Base-by-base conservation (phyloP, 2,113 vertebrate genomes). In the Myrmecobius fasciatus region DNA sequence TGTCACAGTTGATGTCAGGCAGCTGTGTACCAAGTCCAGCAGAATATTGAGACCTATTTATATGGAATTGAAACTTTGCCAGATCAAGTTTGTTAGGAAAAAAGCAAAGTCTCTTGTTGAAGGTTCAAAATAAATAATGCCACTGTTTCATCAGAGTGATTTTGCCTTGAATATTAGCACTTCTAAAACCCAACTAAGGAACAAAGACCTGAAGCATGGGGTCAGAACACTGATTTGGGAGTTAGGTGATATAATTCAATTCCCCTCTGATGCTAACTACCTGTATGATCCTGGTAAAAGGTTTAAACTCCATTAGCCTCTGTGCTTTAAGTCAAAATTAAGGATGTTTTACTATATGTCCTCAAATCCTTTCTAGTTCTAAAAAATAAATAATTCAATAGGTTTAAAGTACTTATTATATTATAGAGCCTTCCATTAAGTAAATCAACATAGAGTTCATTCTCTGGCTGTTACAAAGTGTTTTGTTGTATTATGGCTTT, bases 81-180 rank as follows among this genome's bases (percentile, higher is more conserved):
- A 43, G 67, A 43, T n/a, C 20, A 83, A 9, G n/a, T n/a, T 43
- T 83, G 67, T 93, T 95, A 97, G 92, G 96, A 93, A n/a, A 93
- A 96, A 92, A 91, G 56, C 94, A 96, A 96, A 93, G 6, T 83
- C 36, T 83, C 5, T 83, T n/a, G 36, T 22, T 83, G 67, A 83
- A 43, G 36, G 20, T 43, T 83, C 67, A 43, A 83, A 83, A 83
- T 43, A 83, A 83, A 83, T 83, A 83, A 83, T 83, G 60, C 60
- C 20, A 75, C 28, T 75, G n/a, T 83, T 43, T 20, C 5, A 83
- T 43, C n/a, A 43, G n/a, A 83, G 67, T 43, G 67, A 24, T 83
- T 83, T 83, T 83, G n/a, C 67, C 6, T 83, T 24, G n/a, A 20
- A 83, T 2, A 8, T 24, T 22, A n/a, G 20, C 20, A 22, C 67